Evolutionary conservation across 2,888 invertebrate species (phyloP).

Genomic region (Scelioninae gen. 2): DNA sequence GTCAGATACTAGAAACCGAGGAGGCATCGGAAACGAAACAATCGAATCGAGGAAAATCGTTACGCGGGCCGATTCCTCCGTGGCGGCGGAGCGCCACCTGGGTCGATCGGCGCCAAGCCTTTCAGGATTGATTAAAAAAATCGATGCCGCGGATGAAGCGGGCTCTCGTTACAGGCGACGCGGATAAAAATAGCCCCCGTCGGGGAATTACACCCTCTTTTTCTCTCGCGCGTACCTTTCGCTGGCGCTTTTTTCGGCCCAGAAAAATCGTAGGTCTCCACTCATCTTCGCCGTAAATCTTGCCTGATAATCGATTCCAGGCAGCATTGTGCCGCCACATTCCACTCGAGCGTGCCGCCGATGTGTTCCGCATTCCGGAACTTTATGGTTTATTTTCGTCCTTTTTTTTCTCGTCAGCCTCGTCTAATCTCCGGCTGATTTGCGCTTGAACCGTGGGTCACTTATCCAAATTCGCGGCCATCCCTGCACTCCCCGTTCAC

Average conservation of each 20-base stretch:
- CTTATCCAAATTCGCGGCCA: conserved; percentile 43
- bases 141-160: background rate
- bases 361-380: conserved; percentile 26
- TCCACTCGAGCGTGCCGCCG: conserved; percentile 50
- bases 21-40: conserved; percentile 24
- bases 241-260: conserved; percentile 15
- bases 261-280: conserved; percentile 25
- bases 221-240: too few relatives aligned
- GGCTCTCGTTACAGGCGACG: too few relatives aligned
- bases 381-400: conserved; percentile 54
- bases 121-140: conserved; percentile 12
- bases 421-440: conserved; percentile 48
- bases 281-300: conserved; percentile 52
- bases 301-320: conserved; percentile 55
- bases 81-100: background rate
- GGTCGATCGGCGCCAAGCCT: background rate
- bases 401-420: conserved; percentile 51
- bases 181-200: conserved; percentile 8
- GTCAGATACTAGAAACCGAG: conserved; percentile 28
- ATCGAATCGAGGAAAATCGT: conserved; percentile 23
- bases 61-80: background rate
- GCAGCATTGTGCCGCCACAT: conserved; percentile 41
- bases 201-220: background rate
- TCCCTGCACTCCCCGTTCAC: conserved; percentile 1
- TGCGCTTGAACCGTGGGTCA: conserved; percentile 54